These are phyloP conservation scores for Trisateles emortualis DNA, from an alignment of 2,888 invertebrate species.

Conservation along the genomic window DNA sequence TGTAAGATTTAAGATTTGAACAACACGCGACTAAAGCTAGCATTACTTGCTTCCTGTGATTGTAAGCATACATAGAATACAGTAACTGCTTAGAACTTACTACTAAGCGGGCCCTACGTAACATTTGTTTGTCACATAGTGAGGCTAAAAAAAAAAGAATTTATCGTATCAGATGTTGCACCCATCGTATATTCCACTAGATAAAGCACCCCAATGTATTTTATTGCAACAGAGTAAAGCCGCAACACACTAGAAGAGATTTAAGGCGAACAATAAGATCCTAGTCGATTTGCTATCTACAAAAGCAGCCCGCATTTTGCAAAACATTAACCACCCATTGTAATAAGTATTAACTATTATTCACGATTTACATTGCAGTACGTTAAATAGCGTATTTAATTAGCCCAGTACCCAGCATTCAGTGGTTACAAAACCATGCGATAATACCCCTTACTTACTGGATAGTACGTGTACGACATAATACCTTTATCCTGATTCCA, in stretches of 20 bases:
- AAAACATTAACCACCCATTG: slow-evolving; percentile 21
- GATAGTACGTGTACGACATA: slow-evolving; percentile 35
- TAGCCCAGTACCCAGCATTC: slow-evolving; percentile 59
- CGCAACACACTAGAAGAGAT: slow-evolving; percentile 20
- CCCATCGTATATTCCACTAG: slow-evolving; percentile 35
- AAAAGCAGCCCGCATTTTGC: slow-evolving; percentile 20
- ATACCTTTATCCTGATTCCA: slow-evolving; percentile 45
- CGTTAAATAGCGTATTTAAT: slow-evolving; percentile 64
- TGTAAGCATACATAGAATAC: too few species aligned
- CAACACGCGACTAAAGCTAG: too few species aligned
- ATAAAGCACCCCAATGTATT: slow-evolving; percentile 41
- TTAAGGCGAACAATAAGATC: slow-evolving; percentile 27
- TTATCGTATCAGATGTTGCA: slow-evolving; percentile 31
- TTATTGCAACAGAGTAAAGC: slow-evolving; percentile 36
- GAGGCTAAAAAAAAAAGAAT: not conserved
- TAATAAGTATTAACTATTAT: slow-evolving; percentile 9
- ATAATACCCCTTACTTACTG: slow-evolving; percentile 38
- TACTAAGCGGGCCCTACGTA: too few species aligned
- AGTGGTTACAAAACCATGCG: slow-evolving; percentile 58
- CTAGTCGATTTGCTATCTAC: slow-evolving; percentile 17
- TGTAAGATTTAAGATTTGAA: too few species aligned
- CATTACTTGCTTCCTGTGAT: too few species aligned
- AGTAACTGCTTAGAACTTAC: too few species aligned
- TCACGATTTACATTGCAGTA: slow-evolving; percentile 42
- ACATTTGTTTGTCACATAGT: too few species aligned